These are phyloP conservation scores for Onychorhynchus coronatus DNA, from an alignment of 2,113 vertebrate genomes.

Conservation along the genomic window DNA sequence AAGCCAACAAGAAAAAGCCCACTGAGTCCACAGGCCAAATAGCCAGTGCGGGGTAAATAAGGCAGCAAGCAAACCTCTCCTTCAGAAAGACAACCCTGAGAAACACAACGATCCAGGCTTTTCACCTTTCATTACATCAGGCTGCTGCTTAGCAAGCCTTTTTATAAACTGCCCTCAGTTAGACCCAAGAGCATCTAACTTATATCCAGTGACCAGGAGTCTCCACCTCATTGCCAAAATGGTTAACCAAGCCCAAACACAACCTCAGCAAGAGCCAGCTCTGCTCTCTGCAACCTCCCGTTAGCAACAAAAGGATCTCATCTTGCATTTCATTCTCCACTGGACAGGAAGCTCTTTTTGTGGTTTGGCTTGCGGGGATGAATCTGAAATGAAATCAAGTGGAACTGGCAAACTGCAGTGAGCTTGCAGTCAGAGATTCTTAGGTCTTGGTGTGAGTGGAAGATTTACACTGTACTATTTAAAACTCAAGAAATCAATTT, in stretches of 20 bases:
- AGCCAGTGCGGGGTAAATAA: neutral
- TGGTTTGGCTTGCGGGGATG: neutral
- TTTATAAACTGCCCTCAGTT: neutral
- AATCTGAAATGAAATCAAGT: constrained; percentile 43
- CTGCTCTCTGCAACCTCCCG: neutral
- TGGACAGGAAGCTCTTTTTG: constrained; percentile 16
- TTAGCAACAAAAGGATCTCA: neutral
- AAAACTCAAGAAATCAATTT: constrained; percentile 34
- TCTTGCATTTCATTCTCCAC: constrained; percentile 36
- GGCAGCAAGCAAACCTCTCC: neutral
- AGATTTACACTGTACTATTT: neutral
- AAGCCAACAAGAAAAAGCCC: neutral
- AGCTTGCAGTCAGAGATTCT: neutral
- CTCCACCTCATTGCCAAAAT: neutral
- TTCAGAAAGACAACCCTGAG: neutral
- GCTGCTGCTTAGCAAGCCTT: neutral
- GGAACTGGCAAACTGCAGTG: constrained; percentile 34
- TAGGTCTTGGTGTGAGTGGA: neutral
- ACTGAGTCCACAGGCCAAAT: neutral
- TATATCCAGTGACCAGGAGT: neutral
- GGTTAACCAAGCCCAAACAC: neutral
- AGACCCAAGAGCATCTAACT: neutral
- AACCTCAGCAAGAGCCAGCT: neutral
- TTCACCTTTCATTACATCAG: neutral
- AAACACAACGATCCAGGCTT: neutral